phyloP scores from a whole-genome alignment of 2,113 vertebrate species.

The Indri indri region DNA sequence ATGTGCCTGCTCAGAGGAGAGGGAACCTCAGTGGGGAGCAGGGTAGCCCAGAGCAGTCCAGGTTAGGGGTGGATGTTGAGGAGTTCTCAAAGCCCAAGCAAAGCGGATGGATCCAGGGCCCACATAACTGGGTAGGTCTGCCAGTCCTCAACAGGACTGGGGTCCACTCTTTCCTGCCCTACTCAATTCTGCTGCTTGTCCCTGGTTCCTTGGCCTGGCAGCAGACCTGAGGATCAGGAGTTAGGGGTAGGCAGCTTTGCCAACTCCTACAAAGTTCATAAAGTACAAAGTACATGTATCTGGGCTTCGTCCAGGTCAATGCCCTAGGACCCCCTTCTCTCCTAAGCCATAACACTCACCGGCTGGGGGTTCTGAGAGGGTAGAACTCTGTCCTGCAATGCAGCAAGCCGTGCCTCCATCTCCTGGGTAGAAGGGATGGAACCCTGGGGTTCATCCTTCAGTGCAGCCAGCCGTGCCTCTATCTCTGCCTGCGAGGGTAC shows the following conservation, averaged over 20 bases:
- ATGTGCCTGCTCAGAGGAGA: constrained; percentile 83
- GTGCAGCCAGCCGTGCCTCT: constrained; percentile 91
- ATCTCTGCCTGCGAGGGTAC: constrained; percentile 92
- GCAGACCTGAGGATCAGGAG: not conserved
- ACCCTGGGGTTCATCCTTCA: constrained; percentile 85
- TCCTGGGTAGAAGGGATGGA: constrained; percentile 89
- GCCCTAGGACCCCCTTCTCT: not conserved
- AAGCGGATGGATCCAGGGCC: not conserved
- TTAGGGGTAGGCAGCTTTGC: not conserved
- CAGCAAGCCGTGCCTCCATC: constrained; percentile 93
- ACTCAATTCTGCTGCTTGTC: not conserved
- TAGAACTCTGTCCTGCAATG: constrained; percentile 86
- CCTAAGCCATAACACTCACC: constrained; percentile 82
- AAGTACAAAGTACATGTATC: not conserved
- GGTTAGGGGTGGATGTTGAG: not conserved
- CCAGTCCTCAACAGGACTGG: not conserved
- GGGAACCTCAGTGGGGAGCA: constrained; percentile 9
- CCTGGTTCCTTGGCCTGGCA: constrained; percentile 4
- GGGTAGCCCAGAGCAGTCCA: not conserved
- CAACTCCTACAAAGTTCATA: not conserved
- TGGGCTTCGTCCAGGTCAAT: not conserved
- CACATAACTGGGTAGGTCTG: not conserved
- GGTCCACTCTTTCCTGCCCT: constrained; percentile 16
- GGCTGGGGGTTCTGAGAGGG: constrained; percentile 85
- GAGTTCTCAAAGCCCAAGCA: constrained; percentile 18